Percentiles rank a stretch among this genome's conserved stretches.
Evolutionary conservation across 2,113 vertebrate species (phyloP).

Genomic region (Muscicapa adusta): DNA sequence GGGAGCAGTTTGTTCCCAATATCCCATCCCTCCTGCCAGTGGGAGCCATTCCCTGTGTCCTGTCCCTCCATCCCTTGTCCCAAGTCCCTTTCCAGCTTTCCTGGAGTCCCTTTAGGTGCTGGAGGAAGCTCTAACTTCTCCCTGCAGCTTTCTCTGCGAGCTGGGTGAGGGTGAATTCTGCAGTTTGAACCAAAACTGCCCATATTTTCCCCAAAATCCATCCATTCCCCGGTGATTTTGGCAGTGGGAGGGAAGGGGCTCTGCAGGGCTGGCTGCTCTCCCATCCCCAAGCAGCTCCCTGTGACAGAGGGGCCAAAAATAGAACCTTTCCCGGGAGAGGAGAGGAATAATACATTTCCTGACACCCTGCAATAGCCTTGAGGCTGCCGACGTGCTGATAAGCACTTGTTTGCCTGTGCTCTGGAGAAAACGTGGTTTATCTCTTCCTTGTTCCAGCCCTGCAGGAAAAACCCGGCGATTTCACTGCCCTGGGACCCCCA

Average conservation of each 20-base stretch:
- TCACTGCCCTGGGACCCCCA: not conserved
- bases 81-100: not conserved
- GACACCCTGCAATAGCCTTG: not conserved
- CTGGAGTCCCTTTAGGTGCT: accelerated
- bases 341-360: not conserved
- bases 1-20: not conserved
- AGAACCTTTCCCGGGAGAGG: not conserved
- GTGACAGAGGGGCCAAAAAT: not conserved
- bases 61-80: not conserved
- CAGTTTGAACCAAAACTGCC: not conserved
- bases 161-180: accelerated
- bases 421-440: not conserved
- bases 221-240: accelerated
- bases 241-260: not conserved
- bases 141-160: accelerated
- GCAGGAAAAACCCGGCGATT: not conserved
- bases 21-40: accelerated
- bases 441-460: constrained; percentile 37
- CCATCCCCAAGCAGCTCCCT: not conserved
- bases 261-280: not conserved
- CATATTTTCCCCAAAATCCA: accelerated
- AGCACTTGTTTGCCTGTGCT: constrained; percentile 10
- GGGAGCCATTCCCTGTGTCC: not conserved
- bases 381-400: not conserved
- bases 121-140: accelerated